Evolutionary conservation across 2,888 invertebrate species (phyloP).

Genomic region (Nemotelus nigrinus): DNA sequence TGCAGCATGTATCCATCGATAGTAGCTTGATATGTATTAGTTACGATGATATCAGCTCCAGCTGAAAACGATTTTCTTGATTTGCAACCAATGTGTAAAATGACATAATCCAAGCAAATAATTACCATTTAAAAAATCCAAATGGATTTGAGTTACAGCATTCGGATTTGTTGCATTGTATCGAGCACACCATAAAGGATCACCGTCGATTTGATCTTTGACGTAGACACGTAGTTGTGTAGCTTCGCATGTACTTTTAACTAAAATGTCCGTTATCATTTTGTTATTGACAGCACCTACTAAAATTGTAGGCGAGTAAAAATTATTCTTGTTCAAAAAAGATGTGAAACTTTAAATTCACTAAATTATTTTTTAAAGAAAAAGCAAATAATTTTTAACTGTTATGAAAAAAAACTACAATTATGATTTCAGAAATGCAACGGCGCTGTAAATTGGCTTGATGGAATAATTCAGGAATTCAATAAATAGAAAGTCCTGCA

Average conservation of each 20-base stretch:
- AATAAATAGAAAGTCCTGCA: too few relatives aligned
- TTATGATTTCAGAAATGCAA: too few relatives aligned
- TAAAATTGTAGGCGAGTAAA: too few relatives aligned
- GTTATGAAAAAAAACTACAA: too few relatives aligned
- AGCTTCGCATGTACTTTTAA: conserved; percentile 17
- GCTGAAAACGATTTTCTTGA: conserved; percentile 64
- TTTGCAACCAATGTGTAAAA: background rate
- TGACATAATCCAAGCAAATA: conserved; percentile 11
- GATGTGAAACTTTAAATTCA: too few relatives aligned
- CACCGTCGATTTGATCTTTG: conserved; percentile 77
- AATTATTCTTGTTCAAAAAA: too few relatives aligned
- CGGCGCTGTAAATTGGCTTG: too few relatives aligned
- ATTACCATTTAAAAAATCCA: conserved; percentile 81
- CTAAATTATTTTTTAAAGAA: too few relatives aligned
- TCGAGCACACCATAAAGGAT: conserved; percentile 89
- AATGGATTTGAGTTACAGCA: conserved; percentile 81
- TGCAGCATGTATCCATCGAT: conserved; percentile 79
- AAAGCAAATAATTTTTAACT: too few relatives aligned
- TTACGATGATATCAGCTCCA: conserved; percentile 87
- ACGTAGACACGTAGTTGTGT: conserved; percentile 82
- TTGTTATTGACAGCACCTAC: background rate
- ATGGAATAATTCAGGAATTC: too few relatives aligned
- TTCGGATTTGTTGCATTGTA: conserved; percentile 82
- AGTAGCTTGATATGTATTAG: conserved; percentile 91
- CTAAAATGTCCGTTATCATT: background rate